phyloP scores from a whole-genome alignment of 2,888 invertebrate species.

The Hanleya hanleyi region DNA sequence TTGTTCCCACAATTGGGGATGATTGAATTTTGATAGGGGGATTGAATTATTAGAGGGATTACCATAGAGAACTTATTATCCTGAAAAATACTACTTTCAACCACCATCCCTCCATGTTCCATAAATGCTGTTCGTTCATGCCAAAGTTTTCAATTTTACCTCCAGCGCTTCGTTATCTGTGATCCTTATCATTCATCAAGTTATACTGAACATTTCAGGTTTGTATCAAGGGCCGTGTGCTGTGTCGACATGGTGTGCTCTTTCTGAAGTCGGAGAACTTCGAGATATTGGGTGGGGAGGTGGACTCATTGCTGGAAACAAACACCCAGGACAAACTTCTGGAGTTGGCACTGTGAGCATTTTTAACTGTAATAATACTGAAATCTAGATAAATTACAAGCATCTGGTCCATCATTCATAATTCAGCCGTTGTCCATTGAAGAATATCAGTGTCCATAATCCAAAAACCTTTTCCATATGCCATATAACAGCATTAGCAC shows the following conservation, averaged over 20 bases:
- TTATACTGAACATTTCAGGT: constrained; percentile 43
- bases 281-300: constrained; percentile 83
- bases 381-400: too few relatives aligned
- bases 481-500: too few relatives aligned
- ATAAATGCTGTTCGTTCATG: background rate
- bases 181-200: too few relatives aligned
- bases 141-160: background rate
- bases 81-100: too few relatives aligned
- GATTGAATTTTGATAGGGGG: too few relatives aligned
- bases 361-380: background rate
- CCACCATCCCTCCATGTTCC: background rate
- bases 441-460: too few relatives aligned
- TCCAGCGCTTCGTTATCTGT: background rate
- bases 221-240: constrained; percentile 81
- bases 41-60: too few relatives aligned
- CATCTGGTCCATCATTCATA: too few relatives aligned
- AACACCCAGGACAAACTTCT: constrained; percentile 51
- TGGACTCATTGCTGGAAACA: constrained; percentile 75
- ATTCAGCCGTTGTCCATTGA: too few relatives aligned
- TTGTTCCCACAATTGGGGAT: too few relatives aligned
- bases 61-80: too few relatives aligned
- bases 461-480: too few relatives aligned
- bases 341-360: constrained; percentile 57
- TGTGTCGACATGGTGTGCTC: constrained; percentile 81
- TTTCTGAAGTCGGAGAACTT: constrained; percentile 78